These are phyloP conservation scores for zebrafish (Danio rerio) DNA, from an alignment of 2,113 vertebrate genomes.

Conservation along the genomic window DNA sequence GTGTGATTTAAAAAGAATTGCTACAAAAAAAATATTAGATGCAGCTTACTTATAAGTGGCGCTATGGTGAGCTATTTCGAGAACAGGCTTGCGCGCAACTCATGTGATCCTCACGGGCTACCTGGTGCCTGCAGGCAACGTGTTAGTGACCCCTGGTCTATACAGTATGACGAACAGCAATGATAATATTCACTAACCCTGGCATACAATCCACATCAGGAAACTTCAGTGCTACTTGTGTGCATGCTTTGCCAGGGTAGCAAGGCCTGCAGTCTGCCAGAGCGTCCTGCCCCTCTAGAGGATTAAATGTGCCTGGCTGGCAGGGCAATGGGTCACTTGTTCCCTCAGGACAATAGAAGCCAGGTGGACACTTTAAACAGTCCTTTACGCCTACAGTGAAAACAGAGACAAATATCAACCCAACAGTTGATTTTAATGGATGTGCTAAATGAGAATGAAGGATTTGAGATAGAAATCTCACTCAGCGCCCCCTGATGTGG, in stretches of 20 bases:
- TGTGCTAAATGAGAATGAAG: neutral
- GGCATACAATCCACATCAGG: conserved; percentile 81
- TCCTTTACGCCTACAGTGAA: conserved; percentile 72
- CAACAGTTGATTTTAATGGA: neutral
- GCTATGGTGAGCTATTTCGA: no score
- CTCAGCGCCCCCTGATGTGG: conserved; percentile 80
- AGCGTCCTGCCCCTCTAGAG: conserved; percentile 83
- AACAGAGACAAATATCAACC: neutral
- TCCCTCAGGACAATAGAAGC: conserved; percentile 83
- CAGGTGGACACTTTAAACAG: conserved; percentile 83
- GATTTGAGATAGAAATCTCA: conserved; percentile 54
- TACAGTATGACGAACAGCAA: no score
- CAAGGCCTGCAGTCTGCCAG: conserved; percentile 78
- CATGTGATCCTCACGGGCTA: no score
- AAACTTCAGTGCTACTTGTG: conserved; percentile 77
- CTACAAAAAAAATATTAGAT: no score
- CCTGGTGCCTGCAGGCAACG: no score
- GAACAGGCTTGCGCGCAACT: no score
- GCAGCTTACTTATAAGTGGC: no score
- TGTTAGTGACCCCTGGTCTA: no score
- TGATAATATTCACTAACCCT: conserved; percentile 71
- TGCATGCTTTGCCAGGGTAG: conserved; percentile 84
- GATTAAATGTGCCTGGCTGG: conserved; percentile 79
- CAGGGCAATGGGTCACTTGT: conserved; percentile 76
- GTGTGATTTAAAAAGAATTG: no score